Conservation (phyloP, 1,140 invertebrate genomes). For the Lasioglossum baleicum region DNA sequence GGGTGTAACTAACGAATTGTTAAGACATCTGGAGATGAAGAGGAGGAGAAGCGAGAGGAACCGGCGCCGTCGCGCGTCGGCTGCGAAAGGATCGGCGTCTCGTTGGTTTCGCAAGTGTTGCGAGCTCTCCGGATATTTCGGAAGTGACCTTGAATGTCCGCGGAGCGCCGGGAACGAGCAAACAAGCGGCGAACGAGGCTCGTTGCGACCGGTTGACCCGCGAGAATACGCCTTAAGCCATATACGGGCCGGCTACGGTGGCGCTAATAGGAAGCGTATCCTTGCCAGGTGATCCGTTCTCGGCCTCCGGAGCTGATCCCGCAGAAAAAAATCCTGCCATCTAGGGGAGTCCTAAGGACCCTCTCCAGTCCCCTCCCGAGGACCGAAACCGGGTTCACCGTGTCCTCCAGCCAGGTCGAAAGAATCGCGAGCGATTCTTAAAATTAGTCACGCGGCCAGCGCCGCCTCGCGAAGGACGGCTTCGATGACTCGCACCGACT, state of each 20-base stretch:
- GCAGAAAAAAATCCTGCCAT: constrained; percentile 55
- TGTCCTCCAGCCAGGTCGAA: constrained; percentile 45
- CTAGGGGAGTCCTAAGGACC: constrained; percentile 64
- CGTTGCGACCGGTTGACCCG: constrained; percentile 34
- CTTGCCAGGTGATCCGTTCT: constrained; percentile 53
- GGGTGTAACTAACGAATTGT: too few species aligned
- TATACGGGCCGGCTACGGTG: constrained; percentile 51
- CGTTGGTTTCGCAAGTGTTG: background rate
- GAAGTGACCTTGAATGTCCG: constrained; percentile 33
- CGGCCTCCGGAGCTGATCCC: constrained; percentile 47
- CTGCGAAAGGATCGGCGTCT: too few species aligned
- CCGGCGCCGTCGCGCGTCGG: too few species aligned
- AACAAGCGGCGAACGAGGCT: background rate
- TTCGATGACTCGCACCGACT: constrained; percentile 45
- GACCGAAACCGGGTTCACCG: constrained; percentile 23
- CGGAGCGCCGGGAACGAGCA: background rate
- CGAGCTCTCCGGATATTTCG: constrained; percentile 39
- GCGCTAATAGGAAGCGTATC: constrained; percentile 64
- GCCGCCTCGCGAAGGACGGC: constrained; percentile 42
- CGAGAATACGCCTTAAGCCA: constrained; percentile 44
- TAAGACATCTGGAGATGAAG: too few species aligned
- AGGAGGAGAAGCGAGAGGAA: too few species aligned
- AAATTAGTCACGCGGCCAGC: constrained; percentile 62
- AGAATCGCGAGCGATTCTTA: constrained; percentile 52
- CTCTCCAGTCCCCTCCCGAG: background rate